Evolutionary conservation across 2,888 invertebrate species (phyloP), one percentile per base, ranked within the genome.

Genomic region (Aphrophora alni): DNA sequence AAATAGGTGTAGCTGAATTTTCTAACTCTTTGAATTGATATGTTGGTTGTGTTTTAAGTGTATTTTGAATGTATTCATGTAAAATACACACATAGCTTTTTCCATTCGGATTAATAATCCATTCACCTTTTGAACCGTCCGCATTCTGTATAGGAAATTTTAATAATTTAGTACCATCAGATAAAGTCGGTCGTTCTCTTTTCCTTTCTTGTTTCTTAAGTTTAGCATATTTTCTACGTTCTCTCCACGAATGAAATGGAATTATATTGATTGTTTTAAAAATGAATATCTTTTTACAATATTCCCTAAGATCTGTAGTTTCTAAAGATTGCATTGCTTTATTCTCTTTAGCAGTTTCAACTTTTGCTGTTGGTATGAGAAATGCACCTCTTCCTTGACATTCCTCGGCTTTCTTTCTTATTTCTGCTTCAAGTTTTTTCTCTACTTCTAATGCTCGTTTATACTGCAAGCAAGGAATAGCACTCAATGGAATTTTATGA

Each of bases 21-120:
- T 97, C 96, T 91, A 82, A 75, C 51, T 98, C 98, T 86, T 94
- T 94, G 88, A 97, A 98, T 87, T 95, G 94, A 88, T 98, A 98
- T 0, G 94, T 93, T 0, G 98, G 98, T 85, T 98, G 97, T 84
- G 97, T 96, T 88, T 97, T 95, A 81, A 98, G 89, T 3, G 97
- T 97, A 87, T 98, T 95, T 85, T 98, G 97, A 59, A 98, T 97
- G 89, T 98, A 99, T 89, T 99, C 99, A 89, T 99, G 99, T 85
- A 99, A 91, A 87, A 99, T 97, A 85, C 98, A 97, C 10, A 99
- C 95, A 88, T 95, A 95, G 87, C 97, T 97, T 89, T 98, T 97
- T 0, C 98, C 98, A 87, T 95, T 95, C 82, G 98, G 98, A 90
- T 99, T 99, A 94, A 99, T 95, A 83, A 98, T 96, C 95, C 98